Percentiles rank a stretch among this genome's conserved stretches.
phyloP scores from a whole-genome alignment of 2,888 invertebrate species.

The Tenthredo notha region DNA sequence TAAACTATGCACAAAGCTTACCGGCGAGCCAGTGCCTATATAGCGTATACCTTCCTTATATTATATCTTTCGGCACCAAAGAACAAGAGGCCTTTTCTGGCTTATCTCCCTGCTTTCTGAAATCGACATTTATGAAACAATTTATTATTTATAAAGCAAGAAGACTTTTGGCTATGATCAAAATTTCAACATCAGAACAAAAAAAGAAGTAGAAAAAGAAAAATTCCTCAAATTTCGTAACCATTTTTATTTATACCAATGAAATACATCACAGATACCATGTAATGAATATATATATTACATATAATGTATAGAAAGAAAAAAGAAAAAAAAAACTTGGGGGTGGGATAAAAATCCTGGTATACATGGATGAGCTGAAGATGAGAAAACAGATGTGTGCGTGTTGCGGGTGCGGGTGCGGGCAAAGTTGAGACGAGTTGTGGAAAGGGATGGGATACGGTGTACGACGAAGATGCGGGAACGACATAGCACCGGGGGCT shows the following conservation, averaged over 20 bases:
- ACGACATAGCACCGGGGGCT: conserved; percentile 76
- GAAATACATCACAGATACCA: too few species aligned
- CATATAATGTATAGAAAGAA: neutral
- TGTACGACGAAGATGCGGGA: conserved; percentile 47
- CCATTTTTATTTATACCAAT: neutral
- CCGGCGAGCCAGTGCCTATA: conserved; percentile 54
- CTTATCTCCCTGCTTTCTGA: conserved; percentile 8
- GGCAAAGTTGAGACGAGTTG: conserved; percentile 75
- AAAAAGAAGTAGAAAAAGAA: neutral
- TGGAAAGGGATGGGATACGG: conserved; percentile 59
- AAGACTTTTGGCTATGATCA: neutral
- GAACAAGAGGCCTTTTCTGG: neutral
- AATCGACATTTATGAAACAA: neutral
- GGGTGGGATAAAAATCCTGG: neutral
- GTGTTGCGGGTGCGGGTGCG: conserved; percentile 54
- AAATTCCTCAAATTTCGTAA: too few species aligned
- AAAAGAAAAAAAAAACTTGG: too few species aligned
- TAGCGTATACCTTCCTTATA: too few species aligned
- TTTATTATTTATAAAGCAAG: neutral
- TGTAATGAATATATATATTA: neutral
- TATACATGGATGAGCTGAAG: neutral
- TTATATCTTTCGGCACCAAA: neutral
- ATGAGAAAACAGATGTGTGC: conserved; percentile 17
- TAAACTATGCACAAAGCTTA: conserved; percentile 77
- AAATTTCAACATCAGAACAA: conserved; percentile 8